These are phyloP conservation scores for Malaclemys terrapin DNA, from an alignment of 2,113 vertebrate genomes.

Conservation along the genomic window DNA sequence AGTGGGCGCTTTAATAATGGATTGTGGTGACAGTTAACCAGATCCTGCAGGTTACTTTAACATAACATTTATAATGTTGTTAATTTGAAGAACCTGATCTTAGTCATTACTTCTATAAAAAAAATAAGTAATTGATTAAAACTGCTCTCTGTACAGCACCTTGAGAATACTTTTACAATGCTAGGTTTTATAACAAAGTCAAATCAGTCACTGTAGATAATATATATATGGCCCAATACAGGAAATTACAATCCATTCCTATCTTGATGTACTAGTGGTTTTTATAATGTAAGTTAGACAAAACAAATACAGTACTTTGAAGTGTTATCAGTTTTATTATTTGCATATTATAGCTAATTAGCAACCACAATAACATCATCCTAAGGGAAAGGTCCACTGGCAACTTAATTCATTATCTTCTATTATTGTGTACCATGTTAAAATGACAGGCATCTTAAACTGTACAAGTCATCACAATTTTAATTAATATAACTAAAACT, in stretches of 20 bases:
- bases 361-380: conserved; percentile 82
- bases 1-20: background rate
- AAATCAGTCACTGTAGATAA: background rate
- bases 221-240: background rate
- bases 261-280: background rate
- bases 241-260: background rate
- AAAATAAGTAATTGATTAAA: background rate
- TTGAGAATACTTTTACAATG: background rate
- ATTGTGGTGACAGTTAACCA: background rate
- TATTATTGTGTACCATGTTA: conserved; percentile 80
- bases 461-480: conserved; percentile 74
- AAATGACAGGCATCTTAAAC: conserved; percentile 83
- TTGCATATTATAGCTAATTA: conserved; percentile 92
- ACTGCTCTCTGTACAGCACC: background rate
- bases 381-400: conserved; percentile 73
- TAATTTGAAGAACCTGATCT: background rate
- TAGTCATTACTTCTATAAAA: background rate
- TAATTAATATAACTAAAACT: conserved; percentile 65
- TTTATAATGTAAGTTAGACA: background rate
- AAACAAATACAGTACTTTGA: conserved; percentile 37
- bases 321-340: conserved; percentile 57
- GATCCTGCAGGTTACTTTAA: background rate
- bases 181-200: background rate
- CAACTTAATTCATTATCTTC: conserved; percentile 82
- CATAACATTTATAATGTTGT: background rate